A percentile compares a stretch with the other conserved stretches of the same genome.
Conservation (phyloP, 2,888 invertebrate genomes). For the Melipona beecheii region DNA sequence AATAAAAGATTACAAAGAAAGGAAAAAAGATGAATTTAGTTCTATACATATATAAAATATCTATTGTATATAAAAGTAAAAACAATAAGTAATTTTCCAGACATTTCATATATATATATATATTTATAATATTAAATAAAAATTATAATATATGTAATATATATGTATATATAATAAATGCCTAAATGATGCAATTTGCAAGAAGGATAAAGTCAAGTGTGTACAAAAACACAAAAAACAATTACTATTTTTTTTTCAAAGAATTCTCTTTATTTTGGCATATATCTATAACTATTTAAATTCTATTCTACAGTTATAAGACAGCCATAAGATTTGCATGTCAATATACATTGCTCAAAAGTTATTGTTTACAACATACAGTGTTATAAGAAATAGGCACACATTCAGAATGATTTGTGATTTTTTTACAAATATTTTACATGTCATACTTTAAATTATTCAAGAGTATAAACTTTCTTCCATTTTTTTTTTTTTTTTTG, state of each 20-base stretch:
- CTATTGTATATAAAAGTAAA: not conserved
- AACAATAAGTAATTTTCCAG: slow-evolving; percentile 37
- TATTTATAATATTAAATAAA: too few relatives aligned
- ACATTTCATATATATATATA: slow-evolving; percentile 14
- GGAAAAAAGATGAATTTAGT: not conserved
- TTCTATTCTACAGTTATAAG: slow-evolving; percentile 61
- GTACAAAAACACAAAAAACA: slow-evolving; percentile 69
- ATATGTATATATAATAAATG: slow-evolving; percentile 24
- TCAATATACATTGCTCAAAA: slow-evolving; percentile 53
- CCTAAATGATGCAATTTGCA: slow-evolving; percentile 41
- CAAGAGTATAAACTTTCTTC: slow-evolving; percentile 20
- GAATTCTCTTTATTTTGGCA: slow-evolving; percentile 77
- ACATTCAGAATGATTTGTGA: slow-evolving; percentile 51
- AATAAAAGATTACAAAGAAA: slow-evolving; percentile 6
- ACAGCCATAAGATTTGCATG: slow-evolving; percentile 50
- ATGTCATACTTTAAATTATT: slow-evolving; percentile 29
- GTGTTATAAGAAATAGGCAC: slow-evolving; percentile 52
- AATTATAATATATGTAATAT: too few relatives aligned
- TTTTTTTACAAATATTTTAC: slow-evolving; percentile 46
- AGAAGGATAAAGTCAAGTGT: slow-evolving; percentile 66
- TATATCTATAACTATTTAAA: slow-evolving; percentile 64
- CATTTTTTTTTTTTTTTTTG: slow-evolving; percentile 6
- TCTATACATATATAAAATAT: not conserved
- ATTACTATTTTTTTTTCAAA: slow-evolving; percentile 67
- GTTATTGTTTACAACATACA: slow-evolving; percentile 46